Conservation (phyloP, 2,797 vertebrate genomes). For the Coranthus polyacanthus region DNA sequence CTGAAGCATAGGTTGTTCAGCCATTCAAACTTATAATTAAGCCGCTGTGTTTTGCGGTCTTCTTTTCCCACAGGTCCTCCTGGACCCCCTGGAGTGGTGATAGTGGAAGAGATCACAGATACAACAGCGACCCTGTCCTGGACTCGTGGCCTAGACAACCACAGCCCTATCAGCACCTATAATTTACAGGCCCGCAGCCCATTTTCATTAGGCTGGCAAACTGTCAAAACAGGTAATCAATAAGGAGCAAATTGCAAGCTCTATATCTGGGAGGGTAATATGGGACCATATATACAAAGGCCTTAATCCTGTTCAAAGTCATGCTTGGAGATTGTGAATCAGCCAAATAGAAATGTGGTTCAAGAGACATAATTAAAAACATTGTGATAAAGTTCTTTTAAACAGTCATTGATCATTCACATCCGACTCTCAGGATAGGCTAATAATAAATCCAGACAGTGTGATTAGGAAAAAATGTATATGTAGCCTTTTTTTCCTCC, state of each 20-base stretch:
- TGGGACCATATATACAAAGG: constrained; percentile 25
- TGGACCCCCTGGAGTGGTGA: constrained; percentile 95
- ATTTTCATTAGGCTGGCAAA: constrained; percentile 98
- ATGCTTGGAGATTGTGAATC: constrained; percentile 19
- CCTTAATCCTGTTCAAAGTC: constrained; percentile 47
- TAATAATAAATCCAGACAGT: too few species aligned
- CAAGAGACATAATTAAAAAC: constrained; percentile 2
- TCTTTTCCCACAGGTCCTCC: constrained; percentile 89
- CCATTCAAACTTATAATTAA: constrained; percentile 38
- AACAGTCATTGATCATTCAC: neutral
- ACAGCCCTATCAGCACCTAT: constrained; percentile 95
- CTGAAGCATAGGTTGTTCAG: constrained; percentile 7
- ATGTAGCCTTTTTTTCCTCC: too few species aligned
- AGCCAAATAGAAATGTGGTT: constrained; percentile 28
- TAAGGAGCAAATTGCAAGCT: constrained; percentile 59
- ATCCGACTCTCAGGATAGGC: too few species aligned
- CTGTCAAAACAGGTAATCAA: constrained; percentile 94
- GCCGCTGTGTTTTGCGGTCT: constrained; percentile 22
- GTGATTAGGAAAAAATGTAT: too few species aligned
- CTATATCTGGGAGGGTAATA: constrained; percentile 50
- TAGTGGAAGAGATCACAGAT: constrained; percentile 97
- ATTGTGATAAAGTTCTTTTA: neutral
- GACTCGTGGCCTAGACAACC: constrained; percentile 95
- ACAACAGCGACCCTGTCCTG: constrained; percentile 95
- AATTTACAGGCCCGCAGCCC: constrained; percentile 97